phyloP scores from a whole-genome alignment of 2,113 vertebrate genomes.

The Nansenia antarctica region DNA sequence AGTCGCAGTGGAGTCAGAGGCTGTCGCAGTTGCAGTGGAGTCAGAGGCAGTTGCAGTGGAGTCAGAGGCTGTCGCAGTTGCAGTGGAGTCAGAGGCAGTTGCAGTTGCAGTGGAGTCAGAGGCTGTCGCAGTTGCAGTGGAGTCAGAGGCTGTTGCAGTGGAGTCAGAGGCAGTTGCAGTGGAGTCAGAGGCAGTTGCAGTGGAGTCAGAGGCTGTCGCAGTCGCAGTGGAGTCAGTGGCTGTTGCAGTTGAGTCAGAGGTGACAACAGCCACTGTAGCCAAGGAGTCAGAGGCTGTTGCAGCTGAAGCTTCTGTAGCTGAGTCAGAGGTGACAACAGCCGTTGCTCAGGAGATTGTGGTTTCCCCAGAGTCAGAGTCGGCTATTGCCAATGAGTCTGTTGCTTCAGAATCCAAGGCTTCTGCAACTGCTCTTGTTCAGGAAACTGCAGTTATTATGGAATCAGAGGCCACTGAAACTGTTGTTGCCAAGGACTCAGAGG shows the following conservation, averaged over 20 bases:
- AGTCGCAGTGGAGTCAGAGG: neutral
- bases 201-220: neutral
- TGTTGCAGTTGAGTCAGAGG: constrained; percentile 11
- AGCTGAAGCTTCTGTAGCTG: neutral
- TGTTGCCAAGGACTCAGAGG: constrained; percentile 1
- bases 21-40: neutral
- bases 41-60: neutral
- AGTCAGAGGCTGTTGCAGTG: neutral
- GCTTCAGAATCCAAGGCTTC: too few relatives aligned
- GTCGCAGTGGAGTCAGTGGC: neutral
- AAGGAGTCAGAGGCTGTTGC: neutral
- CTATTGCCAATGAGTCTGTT: too few relatives aligned
- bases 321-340: too few relatives aligned
- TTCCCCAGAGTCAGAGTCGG: neutral
- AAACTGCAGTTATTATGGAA: neutral
- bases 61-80: too few relatives aligned
- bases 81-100: neutral
- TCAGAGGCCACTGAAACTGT: neutral
- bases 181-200: neutral
- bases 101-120: neutral
- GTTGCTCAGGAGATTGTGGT: too few relatives aligned
- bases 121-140: neutral
- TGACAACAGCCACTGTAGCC: too few relatives aligned
- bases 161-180: neutral
- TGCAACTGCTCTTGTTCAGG: too few relatives aligned